phyloP scores from a whole-genome alignment of 2,888 invertebrate species.

The Drosophila tripunctata region DNA sequence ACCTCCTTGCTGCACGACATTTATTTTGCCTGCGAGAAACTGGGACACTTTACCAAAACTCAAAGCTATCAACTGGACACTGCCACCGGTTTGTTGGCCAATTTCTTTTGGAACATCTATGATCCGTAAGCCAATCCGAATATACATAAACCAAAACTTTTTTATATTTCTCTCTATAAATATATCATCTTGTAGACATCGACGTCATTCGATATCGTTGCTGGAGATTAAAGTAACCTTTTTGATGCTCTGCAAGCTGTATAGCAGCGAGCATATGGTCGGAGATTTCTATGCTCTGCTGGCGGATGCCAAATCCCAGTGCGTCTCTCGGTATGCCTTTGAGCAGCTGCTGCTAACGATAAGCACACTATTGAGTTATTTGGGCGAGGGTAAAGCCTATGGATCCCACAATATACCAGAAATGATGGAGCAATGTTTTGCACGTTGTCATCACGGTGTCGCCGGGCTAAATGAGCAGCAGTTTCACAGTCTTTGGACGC shows the following conservation, averaged over 20 bases:
- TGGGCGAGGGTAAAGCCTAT: conserved; percentile 82
- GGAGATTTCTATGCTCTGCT: conserved; percentile 78
- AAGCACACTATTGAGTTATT: conserved; percentile 80
- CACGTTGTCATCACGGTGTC: conserved; percentile 67
- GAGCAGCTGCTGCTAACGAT: conserved; percentile 80
- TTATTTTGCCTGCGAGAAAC: conserved; percentile 82
- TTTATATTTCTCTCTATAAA: neutral
- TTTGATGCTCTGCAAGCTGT: conserved; percentile 81
- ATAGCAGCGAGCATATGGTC: conserved; percentile 77
- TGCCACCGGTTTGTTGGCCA: conserved; percentile 77
- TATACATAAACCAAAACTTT: neutral
- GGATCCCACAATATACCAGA: conserved; percentile 75
- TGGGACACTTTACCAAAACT: conserved; percentile 79
- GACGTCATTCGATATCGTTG: conserved; percentile 81
- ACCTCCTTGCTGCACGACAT: conserved; percentile 83
- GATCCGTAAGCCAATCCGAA: conserved; percentile 78
- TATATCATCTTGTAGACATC: conserved; percentile 77
- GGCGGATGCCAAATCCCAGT: conserved; percentile 74
- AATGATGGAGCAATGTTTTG: conserved; percentile 81
- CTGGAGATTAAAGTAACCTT: conserved; percentile 83
- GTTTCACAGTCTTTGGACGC: conserved; percentile 82
- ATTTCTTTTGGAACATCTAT: conserved; percentile 84
- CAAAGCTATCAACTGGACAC: conserved; percentile 73
- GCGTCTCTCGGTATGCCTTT: conserved; percentile 80
- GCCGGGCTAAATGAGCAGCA: conserved; percentile 81